Evolutionary conservation across 2,797 vertebrate species (phyloP), one percentile per base, ranked within the genome.

Genomic region (Gadopsis bispinosus): DNA sequence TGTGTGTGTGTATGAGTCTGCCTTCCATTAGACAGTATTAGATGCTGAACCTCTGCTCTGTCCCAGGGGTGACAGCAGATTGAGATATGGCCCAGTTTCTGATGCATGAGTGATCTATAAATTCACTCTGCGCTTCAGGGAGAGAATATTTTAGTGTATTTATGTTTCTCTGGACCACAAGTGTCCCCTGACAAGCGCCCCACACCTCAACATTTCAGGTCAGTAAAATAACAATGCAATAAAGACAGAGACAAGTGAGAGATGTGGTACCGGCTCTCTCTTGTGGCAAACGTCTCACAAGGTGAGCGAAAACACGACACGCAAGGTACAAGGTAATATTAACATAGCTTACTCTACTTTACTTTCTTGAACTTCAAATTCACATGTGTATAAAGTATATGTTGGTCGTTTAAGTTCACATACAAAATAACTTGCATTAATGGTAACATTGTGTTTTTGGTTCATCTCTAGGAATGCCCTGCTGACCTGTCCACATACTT

Each of bases 21-120:
- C 29, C 66, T 80, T 86, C 76, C 75, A 83, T 77, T 85, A 80
- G 65, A 74, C 17, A 51, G 69, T 77, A 66, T 83, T 83, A 87
- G 69, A 80, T 73, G 71, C 35, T 74, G 76, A 70, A 80, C 77
- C 73, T 54, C 68, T 50, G 64, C 65, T 73, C 58, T 47, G 26
- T 88, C 84, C 69, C 84, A 67, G 50, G 77, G 79, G 82, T 55
- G n/a, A 81, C 47, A 65, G 80, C 63, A 75, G 79, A 84, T 69
- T 84, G 75, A 83, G 82, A 87, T 85, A 10, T 55, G 69, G 73
- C 87, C 87, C 84, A 85, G 80, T 88, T 91, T 88, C 80, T 81
- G 79, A 88, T 77, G 87, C 77, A 68, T 53, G 71, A 81, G 77
- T 64, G 83, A 86, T 77, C 83, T 87, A 80, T 84, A 90, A 81